Conservation (phyloP, 2,888 invertebrate genomes). For the Caenorhabditis sp. region DNA sequence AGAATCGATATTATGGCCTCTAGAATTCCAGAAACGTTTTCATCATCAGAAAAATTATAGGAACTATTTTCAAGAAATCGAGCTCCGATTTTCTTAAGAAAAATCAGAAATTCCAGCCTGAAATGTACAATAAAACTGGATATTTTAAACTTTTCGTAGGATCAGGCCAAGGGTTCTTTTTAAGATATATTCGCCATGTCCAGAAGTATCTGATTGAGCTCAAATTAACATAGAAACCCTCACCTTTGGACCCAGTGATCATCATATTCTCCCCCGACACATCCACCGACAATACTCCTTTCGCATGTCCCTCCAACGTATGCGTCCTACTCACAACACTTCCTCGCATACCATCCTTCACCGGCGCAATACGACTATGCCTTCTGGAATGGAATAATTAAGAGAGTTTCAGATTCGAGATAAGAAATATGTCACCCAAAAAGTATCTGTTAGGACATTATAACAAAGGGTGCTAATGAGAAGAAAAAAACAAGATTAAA, state of each 20-base stretch:
- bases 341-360: conserved; percentile 35
- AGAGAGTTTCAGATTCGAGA: too few relatives aligned
- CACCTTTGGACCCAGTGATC: conserved; percentile 87
- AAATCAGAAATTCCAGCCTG: too few relatives aligned
- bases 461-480: background rate
- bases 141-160: background rate
- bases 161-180: too few relatives aligned
- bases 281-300: conserved; percentile 82
- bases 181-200: too few relatives aligned
- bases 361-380: conserved; percentile 51
- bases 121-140: too few relatives aligned
- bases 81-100: too few relatives aligned
- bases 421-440: background rate
- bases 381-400: conserved; percentile 36
- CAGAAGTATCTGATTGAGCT: too few relatives aligned
- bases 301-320: conserved; percentile 85
- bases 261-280: conserved; percentile 79
- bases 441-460: background rate
- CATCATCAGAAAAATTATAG: too few relatives aligned
- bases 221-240: background rate
- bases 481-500: background rate
- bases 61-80: too few relatives aligned
- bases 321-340: conserved; percentile 79
- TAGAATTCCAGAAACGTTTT: too few relatives aligned
- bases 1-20: too few relatives aligned